Conservation (phyloP, 53 echinoderm and acorn worm genomes). For the Echinarachnius parma region DNA sequence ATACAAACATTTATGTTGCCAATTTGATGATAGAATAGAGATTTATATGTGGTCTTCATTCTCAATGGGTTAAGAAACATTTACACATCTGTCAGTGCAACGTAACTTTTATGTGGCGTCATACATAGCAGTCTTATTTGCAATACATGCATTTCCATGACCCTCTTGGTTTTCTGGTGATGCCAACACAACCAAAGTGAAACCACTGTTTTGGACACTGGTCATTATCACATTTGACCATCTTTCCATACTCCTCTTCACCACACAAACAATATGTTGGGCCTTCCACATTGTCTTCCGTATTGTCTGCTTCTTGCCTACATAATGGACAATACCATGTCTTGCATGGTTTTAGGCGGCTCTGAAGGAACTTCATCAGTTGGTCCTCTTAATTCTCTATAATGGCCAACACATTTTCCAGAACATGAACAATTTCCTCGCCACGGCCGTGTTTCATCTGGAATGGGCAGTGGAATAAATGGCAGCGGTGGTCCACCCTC, state of each 20-base stretch:
- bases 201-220: neutral
- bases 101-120: too few relatives aligned
- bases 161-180: neutral
- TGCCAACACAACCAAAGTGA: neutral
- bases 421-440: neutral
- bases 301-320: constrained; percentile 4
- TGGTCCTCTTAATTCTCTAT: neutral
- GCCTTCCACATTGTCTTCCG: constrained; percentile 1
- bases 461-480: constrained; percentile 30
- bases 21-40: too few relatives aligned
- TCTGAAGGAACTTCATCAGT: neutral
- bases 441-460: constrained; percentile 16
- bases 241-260: constrained; percentile 18
- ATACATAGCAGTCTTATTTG: neutral
- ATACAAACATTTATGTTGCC: too few relatives aligned
- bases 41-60: too few relatives aligned
- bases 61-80: too few relatives aligned
- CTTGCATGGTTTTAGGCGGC: neutral
- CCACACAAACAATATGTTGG: constrained; percentile 2
- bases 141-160: neutral
- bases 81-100: too few relatives aligned
- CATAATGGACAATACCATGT: constrained; percentile 9
- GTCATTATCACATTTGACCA: constrained; percentile 16
- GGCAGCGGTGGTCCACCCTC: constrained; percentile 32
- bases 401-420: neutral